phyloP scores from a whole-genome alignment of 2,888 invertebrate genomes.

The Thalpophila matura region DNA sequence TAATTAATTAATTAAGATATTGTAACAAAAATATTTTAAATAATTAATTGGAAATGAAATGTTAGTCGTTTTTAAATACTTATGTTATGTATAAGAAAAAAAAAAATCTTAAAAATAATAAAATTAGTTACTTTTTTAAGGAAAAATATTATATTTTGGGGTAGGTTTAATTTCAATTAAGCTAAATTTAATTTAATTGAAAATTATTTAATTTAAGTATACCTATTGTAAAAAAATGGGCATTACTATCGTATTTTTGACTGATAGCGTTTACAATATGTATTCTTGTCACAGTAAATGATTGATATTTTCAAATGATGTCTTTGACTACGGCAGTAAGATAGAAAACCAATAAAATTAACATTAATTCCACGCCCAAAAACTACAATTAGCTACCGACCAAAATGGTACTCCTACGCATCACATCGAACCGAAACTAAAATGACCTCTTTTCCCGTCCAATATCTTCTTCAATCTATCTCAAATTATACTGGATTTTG shows the following conservation, averaged over 20 bases:
- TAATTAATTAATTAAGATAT: slow-evolving; percentile 91
- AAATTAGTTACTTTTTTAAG: slow-evolving; percentile 65
- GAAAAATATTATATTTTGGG: slow-evolving; percentile 87
- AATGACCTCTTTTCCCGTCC: not conserved
- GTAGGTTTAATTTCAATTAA: slow-evolving; percentile 91
- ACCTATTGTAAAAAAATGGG: slow-evolving; percentile 90
- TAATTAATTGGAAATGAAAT: slow-evolving; percentile 92
- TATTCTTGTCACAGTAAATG: too few relatives aligned
- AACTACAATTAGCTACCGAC: slow-evolving; percentile 36
- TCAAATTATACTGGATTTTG: not conserved
- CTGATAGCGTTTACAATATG: too few relatives aligned
- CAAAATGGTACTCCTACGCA: slow-evolving; percentile 45
- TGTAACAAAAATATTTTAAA: slow-evolving; percentile 92
- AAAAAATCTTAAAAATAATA: slow-evolving; percentile 79
- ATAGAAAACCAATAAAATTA: slow-evolving; percentile 40
- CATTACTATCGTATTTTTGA: too few relatives aligned
- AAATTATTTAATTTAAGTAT: slow-evolving; percentile 91
- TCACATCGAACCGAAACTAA: not conserved
- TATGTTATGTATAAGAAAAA: slow-evolving; percentile 93
- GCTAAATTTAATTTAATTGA: slow-evolving; percentile 81
- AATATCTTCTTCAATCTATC: not conserved
- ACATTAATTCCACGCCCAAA: slow-evolving; percentile 42
- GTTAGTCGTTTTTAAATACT: slow-evolving; percentile 92
- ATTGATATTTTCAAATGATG: too few relatives aligned
- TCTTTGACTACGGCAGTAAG: too few relatives aligned